phyloP scores from a whole-genome alignment of 1,140 invertebrate genomes.

The Drosophila cardini region DNA sequence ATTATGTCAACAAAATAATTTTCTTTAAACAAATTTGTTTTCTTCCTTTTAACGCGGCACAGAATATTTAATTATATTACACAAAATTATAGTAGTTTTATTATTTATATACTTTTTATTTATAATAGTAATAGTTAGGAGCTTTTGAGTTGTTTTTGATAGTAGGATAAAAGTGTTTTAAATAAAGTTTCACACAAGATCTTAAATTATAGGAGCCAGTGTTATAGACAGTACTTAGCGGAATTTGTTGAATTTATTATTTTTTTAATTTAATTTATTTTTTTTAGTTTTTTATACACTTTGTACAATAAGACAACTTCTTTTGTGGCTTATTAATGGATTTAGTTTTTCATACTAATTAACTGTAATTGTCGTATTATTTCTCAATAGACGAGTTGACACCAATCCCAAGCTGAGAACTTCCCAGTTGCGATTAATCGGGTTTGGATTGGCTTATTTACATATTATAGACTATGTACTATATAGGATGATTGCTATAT shows the following conservation, averaged over 20 bases:
- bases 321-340: conserved; percentile 56
- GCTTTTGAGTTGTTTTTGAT: conserved; percentile 17
- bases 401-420: conserved; percentile 64
- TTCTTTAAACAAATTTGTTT: conserved; percentile 4
- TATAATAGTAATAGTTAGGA: conserved; percentile 17
- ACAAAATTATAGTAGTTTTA: background rate
- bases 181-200: conserved; percentile 9
- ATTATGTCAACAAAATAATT: background rate
- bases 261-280: conserved; percentile 8
- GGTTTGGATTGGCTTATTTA: conserved; percentile 13
- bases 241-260: background rate
- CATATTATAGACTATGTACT: conserved; percentile 6
- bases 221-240: conserved; percentile 13
- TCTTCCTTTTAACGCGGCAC: conserved; percentile 10
- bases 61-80: conserved; percentile 8
- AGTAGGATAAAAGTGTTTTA: conserved; percentile 6
- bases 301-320: conserved; percentile 54
- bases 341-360: conserved; percentile 63
- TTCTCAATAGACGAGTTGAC: conserved; percentile 58
- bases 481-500: background rate
- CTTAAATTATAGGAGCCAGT: conserved; percentile 11
- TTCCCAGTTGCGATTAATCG: conserved; percentile 59
- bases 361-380: conserved; percentile 66
- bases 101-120: conserved; percentile 16
- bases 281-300: conserved; percentile 49